A percentile compares a stretch with the other conserved stretches of the same genome.
phyloP scores from a whole-genome alignment of 1,140 invertebrate species.

The Bactericera cockerelli region DNA sequence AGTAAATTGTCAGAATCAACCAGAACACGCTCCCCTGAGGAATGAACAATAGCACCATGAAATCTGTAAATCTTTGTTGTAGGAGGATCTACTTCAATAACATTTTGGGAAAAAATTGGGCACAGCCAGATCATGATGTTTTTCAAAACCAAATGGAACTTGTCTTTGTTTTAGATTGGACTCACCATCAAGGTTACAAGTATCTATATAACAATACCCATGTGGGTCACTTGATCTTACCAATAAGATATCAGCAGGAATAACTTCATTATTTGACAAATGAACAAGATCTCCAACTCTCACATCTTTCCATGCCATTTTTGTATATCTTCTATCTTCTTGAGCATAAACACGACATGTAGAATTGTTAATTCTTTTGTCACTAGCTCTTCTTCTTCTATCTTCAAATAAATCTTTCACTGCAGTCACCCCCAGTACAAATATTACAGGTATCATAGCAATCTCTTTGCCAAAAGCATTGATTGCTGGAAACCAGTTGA shows the following conservation, averaged over 20 bases:
- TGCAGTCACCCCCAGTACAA: constrained; percentile 91
- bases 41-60: constrained; percentile 74
- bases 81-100: constrained; percentile 79
- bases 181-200: constrained; percentile 96
- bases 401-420: constrained; percentile 96
- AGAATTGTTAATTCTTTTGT: constrained; percentile 85
- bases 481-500: constrained; percentile 87
- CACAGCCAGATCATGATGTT: constrained; percentile 43
- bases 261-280: constrained; percentile 88
- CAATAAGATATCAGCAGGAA: constrained; percentile 88
- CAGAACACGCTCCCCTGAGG: constrained; percentile 58
- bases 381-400: constrained; percentile 68
- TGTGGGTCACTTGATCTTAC: constrained; percentile 78
- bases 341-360: constrained; percentile 79
- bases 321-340: constrained; percentile 69
- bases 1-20: constrained; percentile 86
- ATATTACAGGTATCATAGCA: constrained; percentile 83
- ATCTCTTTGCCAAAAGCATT: constrained; percentile 94
- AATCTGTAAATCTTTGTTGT: constrained; percentile 94
- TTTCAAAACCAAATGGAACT: constrained; percentile 49
- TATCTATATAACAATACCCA: constrained; percentile 93
- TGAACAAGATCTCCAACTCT: constrained; percentile 90
- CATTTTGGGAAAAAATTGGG: constrained; percentile 66
- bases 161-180: constrained; percentile 97
- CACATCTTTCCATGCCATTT: constrained; percentile 77